Evolutionary conservation across 2,888 invertebrate genomes (phyloP).

Genomic region (Capitulum mitella): DNA sequence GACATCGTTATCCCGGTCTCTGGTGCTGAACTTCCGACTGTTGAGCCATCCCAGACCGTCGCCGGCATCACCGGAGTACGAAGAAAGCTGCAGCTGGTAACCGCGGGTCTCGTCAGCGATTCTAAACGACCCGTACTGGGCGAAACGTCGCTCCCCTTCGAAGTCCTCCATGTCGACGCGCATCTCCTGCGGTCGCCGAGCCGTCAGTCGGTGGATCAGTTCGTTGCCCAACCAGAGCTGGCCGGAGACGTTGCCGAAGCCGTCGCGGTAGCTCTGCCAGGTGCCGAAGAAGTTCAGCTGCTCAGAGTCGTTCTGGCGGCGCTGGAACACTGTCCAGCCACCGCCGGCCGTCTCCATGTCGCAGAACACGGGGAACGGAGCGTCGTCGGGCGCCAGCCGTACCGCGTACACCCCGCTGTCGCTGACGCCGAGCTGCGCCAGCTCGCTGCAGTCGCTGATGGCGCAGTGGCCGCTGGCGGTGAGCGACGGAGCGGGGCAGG

Average conservation of each 20-base stretch:
- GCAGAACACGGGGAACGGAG: no score
- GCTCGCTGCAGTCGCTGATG: no score
- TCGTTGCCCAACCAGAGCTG: background rate
- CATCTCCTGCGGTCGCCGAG: background rate
- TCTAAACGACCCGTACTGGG: background rate
- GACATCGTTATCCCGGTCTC: background rate
- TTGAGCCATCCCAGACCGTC: background rate
- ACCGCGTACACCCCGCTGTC: no score
- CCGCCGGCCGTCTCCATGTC: no score
- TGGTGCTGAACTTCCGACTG: background rate
- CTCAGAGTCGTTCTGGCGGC: background rate
- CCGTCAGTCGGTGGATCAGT: background rate
- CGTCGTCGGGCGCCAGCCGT: no score
- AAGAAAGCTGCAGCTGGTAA: background rate
- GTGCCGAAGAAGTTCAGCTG: background rate
- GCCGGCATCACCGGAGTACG: background rate
- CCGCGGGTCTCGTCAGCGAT: background rate
- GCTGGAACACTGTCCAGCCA: background rate
- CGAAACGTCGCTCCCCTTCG: background rate
- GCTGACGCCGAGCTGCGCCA: no score
- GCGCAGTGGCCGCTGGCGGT: no score
- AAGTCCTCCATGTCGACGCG: no score
- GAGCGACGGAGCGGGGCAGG: no score
- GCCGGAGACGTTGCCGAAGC: no score
- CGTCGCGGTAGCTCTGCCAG: background rate